These are phyloP conservation scores for Caenorhabditis macrosperma DNA, from an alignment of 2,888 invertebrate genomes.

Conservation along the genomic window DNA sequence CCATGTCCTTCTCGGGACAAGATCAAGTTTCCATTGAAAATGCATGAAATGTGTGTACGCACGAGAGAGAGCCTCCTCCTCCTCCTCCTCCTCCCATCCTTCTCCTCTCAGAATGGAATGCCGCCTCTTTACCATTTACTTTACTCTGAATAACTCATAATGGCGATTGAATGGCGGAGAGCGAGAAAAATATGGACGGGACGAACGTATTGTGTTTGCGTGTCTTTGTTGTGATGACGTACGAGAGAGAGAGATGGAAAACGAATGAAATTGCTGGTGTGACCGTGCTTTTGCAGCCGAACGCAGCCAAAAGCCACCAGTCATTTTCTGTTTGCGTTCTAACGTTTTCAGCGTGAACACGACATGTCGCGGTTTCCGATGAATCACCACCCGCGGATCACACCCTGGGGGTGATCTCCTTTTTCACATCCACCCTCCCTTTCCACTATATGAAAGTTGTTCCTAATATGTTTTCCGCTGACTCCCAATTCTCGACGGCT, in stretches of 20 bases:
- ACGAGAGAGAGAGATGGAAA: background rate
- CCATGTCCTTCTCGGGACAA: constrained; percentile 29
- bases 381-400: constrained; percentile 11
- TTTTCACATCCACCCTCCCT: background rate
- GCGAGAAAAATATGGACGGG: background rate
- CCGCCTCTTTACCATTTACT: constrained; percentile 15
- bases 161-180: constrained; percentile 5
- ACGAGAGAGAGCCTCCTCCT: constrained; percentile 9
- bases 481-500: too few relatives aligned
- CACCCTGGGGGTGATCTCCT: background rate
- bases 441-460: background rate
- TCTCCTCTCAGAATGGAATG: too few relatives aligned
- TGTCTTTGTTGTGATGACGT: constrained; percentile 11
- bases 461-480: background rate
- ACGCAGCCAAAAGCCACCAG: constrained; percentile 5
- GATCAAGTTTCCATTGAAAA: constrained; percentile 51
- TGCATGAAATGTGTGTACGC: constrained; percentile 30
- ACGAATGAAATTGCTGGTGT: constrained; percentile 25
- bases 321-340: constrained; percentile 40
- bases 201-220: constrained; percentile 13
- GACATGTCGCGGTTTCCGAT: constrained; percentile 15
- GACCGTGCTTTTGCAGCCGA: constrained; percentile 16
- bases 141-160: constrained; percentile 35
- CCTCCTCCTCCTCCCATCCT: too few relatives aligned
- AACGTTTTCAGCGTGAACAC: constrained; percentile 29